Conservation (phyloP, 2,797 vertebrate genomes). For the Myripristis murdjan region DNA sequence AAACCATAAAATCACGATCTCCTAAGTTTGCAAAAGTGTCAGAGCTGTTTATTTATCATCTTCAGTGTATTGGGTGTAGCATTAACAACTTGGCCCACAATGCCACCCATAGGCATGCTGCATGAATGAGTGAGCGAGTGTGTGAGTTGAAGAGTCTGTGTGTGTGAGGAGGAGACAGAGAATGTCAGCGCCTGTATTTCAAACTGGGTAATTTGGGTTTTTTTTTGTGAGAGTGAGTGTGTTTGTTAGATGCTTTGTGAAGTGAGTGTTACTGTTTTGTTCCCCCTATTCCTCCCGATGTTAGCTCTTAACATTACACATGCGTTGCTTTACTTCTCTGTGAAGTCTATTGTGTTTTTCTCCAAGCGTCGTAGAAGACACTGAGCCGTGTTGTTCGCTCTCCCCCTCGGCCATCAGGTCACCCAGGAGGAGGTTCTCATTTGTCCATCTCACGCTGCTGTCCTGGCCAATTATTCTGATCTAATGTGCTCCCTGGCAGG, state of each 20-base stretch:
- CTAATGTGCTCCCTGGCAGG: slow-evolving; percentile 74
- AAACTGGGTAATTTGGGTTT: neutral
- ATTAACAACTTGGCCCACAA: neutral
- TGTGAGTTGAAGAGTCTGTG: neutral
- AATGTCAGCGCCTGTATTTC: neutral
- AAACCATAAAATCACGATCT: neutral
- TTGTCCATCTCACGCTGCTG: slow-evolving; percentile 78
- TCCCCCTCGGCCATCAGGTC: slow-evolving; percentile 67
- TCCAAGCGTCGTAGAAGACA: slow-evolving; percentile 33
- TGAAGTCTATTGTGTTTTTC: slow-evolving; percentile 9
- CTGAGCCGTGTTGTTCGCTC: slow-evolving; percentile 48
- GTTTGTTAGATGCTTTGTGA: too few species aligned
- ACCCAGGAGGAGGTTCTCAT: slow-evolving; percentile 77
- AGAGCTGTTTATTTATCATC: neutral
- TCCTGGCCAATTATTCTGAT: slow-evolving; percentile 76
- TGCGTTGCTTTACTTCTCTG: neutral
- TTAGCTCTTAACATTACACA: neutral
- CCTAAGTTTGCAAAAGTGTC: neutral
- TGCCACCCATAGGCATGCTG: neutral
- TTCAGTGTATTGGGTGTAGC: neutral
- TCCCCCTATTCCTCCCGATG: neutral
- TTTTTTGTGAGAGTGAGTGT: too few species aligned
- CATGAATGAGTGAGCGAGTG: neutral
- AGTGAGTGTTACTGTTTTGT: too few species aligned
- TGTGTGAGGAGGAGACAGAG: neutral